A percentile compares a stretch with the other conserved stretches of the same genome.
Conservation (phyloP, 2,888 invertebrate genomes). For the Chironomus tentans region DNA sequence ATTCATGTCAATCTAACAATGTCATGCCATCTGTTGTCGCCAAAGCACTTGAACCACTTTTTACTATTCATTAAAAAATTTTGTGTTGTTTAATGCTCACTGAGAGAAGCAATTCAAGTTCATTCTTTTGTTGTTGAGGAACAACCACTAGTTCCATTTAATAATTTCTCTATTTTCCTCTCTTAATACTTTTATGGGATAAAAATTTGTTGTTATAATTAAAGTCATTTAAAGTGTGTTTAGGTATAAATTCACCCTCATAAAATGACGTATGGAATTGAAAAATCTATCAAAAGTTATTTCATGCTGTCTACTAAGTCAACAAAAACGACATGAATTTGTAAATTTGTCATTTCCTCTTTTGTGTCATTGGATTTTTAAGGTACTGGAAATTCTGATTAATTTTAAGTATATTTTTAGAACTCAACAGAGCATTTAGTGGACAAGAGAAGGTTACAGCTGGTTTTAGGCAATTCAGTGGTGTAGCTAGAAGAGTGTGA, state of each 20-base stretch:
- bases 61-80: background rate
- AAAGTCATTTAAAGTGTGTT: conserved; percentile 7
- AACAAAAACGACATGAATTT: background rate
- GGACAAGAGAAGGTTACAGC: no score
- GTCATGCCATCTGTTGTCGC: conserved; percentile 25
- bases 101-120: conserved; percentile 2
- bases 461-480: no score
- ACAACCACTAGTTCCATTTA: background rate
- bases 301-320: conserved; percentile 22
- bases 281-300: background rate
- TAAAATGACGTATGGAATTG: background rate
- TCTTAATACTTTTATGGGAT: background rate
- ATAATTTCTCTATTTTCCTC: background rate
- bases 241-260: conserved; percentile 12
- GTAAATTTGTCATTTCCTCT: no score
- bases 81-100: background rate
- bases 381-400: no score
- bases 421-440: no score
- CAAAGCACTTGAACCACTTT: conserved; percentile 25
- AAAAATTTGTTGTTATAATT: conserved; percentile 13
- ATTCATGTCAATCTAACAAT: conserved; percentile 4
- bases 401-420: no score
- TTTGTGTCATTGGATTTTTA: no score
- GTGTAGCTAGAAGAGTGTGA: no score
- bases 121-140: background rate